A percentile compares a stretch with the other conserved stretches of the same genome.
These are phyloP conservation scores for Aphelocoma californica DNA, from an alignment of 2,797 vertebrate genomes.

Conservation along the genomic window DNA sequence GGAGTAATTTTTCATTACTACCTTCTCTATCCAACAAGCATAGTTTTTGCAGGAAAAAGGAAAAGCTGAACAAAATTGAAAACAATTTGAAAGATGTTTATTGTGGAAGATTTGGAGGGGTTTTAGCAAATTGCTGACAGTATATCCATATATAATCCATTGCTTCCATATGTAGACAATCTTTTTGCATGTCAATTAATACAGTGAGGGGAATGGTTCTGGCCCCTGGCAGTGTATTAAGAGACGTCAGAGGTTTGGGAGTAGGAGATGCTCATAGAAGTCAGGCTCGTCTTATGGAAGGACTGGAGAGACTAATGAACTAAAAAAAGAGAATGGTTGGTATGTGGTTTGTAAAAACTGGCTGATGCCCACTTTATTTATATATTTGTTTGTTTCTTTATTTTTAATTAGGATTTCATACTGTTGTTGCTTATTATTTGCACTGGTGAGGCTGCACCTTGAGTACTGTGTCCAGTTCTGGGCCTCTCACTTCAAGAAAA, in stretches of 20 bases:
- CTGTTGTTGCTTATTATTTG: neutral
- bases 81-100: neutral
- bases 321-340: neutral
- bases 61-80: neutral
- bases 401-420: neutral
- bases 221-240: neutral
- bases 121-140: neutral
- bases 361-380: neutral
- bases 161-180: neutral
- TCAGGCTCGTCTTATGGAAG: neutral
- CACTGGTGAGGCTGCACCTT: neutral
- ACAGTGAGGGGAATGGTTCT: neutral
- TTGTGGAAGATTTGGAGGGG: accelerated
- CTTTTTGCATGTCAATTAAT: neutral
- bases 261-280: neutral
- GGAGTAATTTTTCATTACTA: neutral
- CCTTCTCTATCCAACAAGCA: neutral
- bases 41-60: neutral
- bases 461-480: neutral
- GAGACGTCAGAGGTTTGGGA: neutral
- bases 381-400: neutral
- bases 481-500: neutral
- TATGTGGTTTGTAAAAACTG: neutral
- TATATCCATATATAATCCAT: neutral
- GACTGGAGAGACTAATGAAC: neutral